phyloP scores from a whole-genome alignment of 2,113 vertebrate genomes.

The Thinocorus orbignyianus region DNA sequence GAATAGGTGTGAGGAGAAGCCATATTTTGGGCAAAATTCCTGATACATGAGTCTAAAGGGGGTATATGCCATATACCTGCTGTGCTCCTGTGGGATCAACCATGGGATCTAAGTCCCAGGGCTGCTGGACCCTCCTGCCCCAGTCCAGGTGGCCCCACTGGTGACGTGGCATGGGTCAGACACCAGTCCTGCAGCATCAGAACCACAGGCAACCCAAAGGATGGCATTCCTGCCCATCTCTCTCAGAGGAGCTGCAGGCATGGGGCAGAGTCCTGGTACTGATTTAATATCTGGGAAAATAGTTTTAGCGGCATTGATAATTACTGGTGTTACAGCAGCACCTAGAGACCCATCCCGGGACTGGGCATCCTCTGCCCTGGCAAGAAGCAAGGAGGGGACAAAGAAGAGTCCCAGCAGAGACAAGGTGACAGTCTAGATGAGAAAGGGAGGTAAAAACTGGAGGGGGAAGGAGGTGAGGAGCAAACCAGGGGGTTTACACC shows the following conservation, averaged over 20 bases:
- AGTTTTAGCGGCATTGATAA: neutral
- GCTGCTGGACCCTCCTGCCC: neutral
- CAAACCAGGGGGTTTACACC: neutral
- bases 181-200: neutral
- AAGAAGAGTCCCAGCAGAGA: neutral
- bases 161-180: fast-evolving
- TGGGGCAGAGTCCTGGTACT: neutral
- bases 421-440: neutral
- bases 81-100: neutral
- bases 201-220: neutral
- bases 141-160: neutral
- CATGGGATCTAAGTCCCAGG: neutral
- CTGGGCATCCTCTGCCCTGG: neutral
- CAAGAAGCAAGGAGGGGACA: neutral
- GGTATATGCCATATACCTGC: fast-evolving
- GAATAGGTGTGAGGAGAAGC: neutral
- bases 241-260: neutral
- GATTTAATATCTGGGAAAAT: neutral
- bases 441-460: neutral
- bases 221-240: neutral
- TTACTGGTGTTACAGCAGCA: slow-evolving; percentile 48
- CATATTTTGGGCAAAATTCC: neutral
- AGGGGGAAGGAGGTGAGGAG: neutral
- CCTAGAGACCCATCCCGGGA: slow-evolving; percentile 44
- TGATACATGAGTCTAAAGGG: neutral